phyloP scores from a whole-genome alignment of 2,797 vertebrate genomes.

The Melanogrammus aeglefinus region DNA sequence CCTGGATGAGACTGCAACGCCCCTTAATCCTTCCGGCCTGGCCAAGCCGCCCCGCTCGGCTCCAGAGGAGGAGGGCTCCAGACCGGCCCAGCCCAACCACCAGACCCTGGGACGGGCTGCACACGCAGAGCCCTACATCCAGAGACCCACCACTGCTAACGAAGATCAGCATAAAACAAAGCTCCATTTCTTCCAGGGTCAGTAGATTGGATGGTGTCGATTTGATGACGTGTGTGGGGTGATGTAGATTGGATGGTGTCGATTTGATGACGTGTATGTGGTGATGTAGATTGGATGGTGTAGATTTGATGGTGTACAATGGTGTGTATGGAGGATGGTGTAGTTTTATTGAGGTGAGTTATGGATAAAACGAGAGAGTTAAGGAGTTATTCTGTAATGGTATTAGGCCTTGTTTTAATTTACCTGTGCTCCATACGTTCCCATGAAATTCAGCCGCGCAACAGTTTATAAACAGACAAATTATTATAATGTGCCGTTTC shows the following conservation, averaged over 20 bases:
- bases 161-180: conserved; percentile 67
- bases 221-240: background rate
- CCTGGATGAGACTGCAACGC: conserved; percentile 89
- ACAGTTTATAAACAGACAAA: background rate
- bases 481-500: background rate
- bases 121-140: conserved; percentile 64
- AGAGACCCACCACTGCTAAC: conserved; percentile 44
- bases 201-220: conserved; percentile 32
- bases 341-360: background rate
- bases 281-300: too few species aligned
- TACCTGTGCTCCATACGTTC: background rate
- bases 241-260: background rate
- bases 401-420: background rate
- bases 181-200: conserved; percentile 83
- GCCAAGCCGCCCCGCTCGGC: conserved; percentile 52
- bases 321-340: background rate
- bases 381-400: background rate
- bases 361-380: background rate
- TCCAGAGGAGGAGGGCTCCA: conserved; percentile 27
- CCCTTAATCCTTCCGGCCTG: conserved; percentile 70
- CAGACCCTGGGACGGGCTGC: conserved; percentile 10
- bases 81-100: conserved; percentile 30
- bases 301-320: conserved; percentile 5
- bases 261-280: background rate
- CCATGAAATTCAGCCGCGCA: background rate